Evolutionary conservation across 2,797 vertebrate species (phyloP).

Genomic region (Hypotaenidia okinawae): DNA sequence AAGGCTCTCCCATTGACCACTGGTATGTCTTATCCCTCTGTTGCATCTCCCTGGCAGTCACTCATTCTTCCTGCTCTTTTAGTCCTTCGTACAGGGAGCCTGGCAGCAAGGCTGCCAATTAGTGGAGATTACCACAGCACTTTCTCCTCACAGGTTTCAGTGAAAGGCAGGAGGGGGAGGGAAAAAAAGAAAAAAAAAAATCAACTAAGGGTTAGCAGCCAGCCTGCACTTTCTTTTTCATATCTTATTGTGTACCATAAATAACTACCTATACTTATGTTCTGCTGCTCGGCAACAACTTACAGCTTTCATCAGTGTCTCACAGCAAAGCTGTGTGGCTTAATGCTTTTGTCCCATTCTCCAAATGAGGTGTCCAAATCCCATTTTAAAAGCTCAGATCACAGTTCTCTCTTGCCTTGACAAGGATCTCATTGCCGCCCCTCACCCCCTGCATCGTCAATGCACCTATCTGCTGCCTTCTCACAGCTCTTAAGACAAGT

Average conservation of each 20-base stretch:
- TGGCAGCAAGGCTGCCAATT: not conserved
- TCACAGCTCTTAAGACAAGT: not conserved
- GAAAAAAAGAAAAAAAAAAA: not conserved
- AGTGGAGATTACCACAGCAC: not conserved
- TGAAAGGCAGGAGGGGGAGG: not conserved
- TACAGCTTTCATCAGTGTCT: not conserved
- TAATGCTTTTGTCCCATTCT: not conserved
- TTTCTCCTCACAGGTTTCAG: not conserved
- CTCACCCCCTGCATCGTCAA: not conserved
- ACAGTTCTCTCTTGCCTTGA: not conserved
- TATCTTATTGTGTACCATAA: not conserved
- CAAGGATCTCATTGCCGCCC: not conserved
- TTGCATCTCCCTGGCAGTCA: not conserved
- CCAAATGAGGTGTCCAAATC: not conserved
- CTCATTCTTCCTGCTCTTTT: not conserved
- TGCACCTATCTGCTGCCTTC: not conserved
- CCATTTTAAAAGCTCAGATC: not conserved
- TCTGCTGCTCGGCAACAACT: constrained; percentile 10
- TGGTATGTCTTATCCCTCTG: not conserved
- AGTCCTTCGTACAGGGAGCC: not conserved
- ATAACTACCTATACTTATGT: not conserved
- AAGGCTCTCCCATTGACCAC: not conserved
- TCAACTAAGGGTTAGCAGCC: not conserved
- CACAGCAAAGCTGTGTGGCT: not conserved
- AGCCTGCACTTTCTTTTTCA: not conserved